phyloP scores from a whole-genome alignment of 1,140 invertebrate genomes.

The Philotrypesis tridentata region DNA sequence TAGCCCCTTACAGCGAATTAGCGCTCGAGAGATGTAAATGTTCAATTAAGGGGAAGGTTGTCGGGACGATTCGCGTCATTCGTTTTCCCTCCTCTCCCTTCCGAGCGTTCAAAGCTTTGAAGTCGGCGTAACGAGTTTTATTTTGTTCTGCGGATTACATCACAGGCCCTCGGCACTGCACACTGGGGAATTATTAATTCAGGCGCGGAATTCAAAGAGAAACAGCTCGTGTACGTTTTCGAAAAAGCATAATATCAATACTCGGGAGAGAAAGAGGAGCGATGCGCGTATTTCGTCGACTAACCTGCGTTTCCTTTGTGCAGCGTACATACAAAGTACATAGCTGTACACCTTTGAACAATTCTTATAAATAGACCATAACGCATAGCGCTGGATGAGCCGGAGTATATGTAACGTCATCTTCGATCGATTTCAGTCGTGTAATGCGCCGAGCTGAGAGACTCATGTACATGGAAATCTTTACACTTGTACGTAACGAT shows the following conservation, averaged over 20 bases:
- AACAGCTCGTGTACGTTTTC: too few relatives aligned
- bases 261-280: too few relatives aligned
- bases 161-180: too few relatives aligned
- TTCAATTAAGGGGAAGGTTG: background rate
- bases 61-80: too few relatives aligned
- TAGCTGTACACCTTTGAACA: background rate
- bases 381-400: background rate
- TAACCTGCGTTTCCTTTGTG: too few relatives aligned
- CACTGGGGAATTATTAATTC: too few relatives aligned
- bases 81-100: background rate
- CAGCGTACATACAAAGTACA: too few relatives aligned
- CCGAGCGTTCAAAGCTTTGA: background rate
- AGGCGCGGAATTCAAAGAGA: too few relatives aligned
- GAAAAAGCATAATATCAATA: too few relatives aligned
- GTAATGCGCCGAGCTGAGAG: background rate
- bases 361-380: background rate
- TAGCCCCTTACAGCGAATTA: background rate
- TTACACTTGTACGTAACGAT: slow-evolving; percentile 2
- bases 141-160: background rate
- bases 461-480: slow-evolving; percentile 11
- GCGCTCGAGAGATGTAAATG: background rate
- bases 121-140: background rate
- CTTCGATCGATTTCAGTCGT: background rate
- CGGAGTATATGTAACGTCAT: slow-evolving; percentile 17
- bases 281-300: too few relatives aligned